phyloP scores from a whole-genome alignment of 1,140 invertebrate genomes.

The Drosophila leontia region DNA sequence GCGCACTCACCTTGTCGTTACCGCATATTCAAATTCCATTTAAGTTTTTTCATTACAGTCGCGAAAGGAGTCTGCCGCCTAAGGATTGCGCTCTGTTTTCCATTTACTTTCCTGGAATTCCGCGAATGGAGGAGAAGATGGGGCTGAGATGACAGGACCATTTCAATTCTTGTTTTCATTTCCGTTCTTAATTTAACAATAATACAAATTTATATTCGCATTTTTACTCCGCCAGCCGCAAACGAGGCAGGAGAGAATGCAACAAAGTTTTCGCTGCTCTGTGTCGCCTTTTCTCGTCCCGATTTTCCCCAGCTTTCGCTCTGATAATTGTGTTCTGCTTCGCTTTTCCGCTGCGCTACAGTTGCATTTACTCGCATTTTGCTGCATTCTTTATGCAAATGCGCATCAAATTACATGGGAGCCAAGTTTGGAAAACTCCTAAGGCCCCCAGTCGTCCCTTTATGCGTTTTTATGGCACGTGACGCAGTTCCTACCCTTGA shows the following conservation, averaged over 20 bases:
- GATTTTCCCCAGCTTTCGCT: conserved; percentile 13
- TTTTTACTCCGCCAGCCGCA: conserved; percentile 50
- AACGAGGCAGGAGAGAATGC: conserved; percentile 39
- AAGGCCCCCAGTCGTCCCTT: conserved; percentile 51
- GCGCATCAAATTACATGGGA: conserved; percentile 68
- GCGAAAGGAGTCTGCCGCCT: conserved; percentile 38
- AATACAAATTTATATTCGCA: conserved; percentile 70
- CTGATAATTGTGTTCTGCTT: conserved; percentile 61
- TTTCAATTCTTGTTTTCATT: conserved; percentile 78
- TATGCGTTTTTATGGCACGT: conserved; percentile 75
- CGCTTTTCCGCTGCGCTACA: conserved; percentile 43
- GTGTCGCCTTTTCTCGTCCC: conserved; percentile 10
- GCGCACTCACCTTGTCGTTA: conserved; percentile 16
- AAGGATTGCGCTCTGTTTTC: conserved; percentile 56
- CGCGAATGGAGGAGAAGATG: background rate
- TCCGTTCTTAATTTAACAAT: conserved; percentile 76
- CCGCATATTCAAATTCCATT: conserved; percentile 71
- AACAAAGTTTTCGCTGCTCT: conserved; percentile 37
- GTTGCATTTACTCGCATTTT: conserved; percentile 60
- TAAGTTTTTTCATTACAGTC: conserved; percentile 74
- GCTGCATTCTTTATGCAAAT: conserved; percentile 74
- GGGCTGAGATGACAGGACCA: conserved; percentile 39
- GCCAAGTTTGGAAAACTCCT: conserved; percentile 37
- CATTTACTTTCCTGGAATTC: conserved; percentile 35
- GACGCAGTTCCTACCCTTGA: conserved; percentile 68